Conservation (phyloP, 2,888 invertebrate species). For the Ypsolopha sequella region DNA sequence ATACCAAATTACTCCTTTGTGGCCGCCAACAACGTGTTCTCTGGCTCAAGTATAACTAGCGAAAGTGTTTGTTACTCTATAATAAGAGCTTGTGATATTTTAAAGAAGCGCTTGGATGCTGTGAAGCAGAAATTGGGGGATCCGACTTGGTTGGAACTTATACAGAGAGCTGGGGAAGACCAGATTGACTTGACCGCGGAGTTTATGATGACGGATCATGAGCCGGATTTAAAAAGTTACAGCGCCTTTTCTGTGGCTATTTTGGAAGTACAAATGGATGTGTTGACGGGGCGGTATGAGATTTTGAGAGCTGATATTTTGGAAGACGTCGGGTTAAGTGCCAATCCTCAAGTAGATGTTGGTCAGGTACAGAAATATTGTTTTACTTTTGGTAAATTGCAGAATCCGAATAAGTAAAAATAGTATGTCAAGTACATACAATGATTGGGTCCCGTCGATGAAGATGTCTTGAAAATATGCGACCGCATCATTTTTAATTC, state of each 20-base stretch:
- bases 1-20: conserved; percentile 71
- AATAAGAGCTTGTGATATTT: conserved; percentile 71
- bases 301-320: conserved; percentile 73
- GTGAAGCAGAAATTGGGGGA: conserved; percentile 54
- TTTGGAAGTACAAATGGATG: conserved; percentile 77
- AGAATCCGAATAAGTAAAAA: too few relatives aligned
- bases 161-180: conserved; percentile 62
- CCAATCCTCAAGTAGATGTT: conserved; percentile 76
- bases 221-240: conserved; percentile 62
- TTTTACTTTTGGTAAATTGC: not conserved
- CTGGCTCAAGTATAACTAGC: conserved; percentile 77
- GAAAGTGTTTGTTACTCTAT: conserved; percentile 71
- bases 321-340: conserved; percentile 77
- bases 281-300: conserved; percentile 76
- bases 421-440: too few relatives aligned
- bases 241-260: conserved; percentile 71
- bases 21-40: conserved; percentile 71
- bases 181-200: conserved; percentile 70
- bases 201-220: conserved; percentile 70
- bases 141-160: conserved; percentile 71
- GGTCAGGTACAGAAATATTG: conserved; percentile 64
- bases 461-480: too few relatives aligned
- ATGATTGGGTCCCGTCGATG: too few relatives aligned
- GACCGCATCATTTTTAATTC: too few relatives aligned
- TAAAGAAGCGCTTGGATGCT: conserved; percentile 70